These are phyloP conservation scores for Chrysomallon squamiferum DNA, from an alignment of 1,140 invertebrate genomes.

Conservation along the genomic window DNA sequence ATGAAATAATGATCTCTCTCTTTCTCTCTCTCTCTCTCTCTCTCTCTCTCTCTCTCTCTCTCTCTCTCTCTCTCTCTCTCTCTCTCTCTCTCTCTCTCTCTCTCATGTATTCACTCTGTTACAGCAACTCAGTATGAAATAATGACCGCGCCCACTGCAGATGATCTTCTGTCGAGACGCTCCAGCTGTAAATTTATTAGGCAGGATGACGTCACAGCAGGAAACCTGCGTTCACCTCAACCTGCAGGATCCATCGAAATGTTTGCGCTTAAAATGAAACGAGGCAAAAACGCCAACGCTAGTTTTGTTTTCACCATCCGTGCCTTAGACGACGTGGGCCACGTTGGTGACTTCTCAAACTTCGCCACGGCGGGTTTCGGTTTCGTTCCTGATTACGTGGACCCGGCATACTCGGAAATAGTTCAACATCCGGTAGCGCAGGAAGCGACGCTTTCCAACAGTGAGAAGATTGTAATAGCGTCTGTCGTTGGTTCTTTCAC, in stretches of 20 bases:
- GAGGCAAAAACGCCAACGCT: slow-evolving; percentile 56
- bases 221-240: slow-evolving; percentile 21
- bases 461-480: slow-evolving; percentile 17
- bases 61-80: too few species aligned
- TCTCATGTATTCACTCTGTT: slow-evolving; percentile 33
- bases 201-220: slow-evolving; percentile 11
- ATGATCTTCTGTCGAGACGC: slow-evolving; percentile 64
- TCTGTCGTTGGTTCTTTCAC: slow-evolving; percentile 8
- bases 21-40: too few species aligned
- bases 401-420: slow-evolving; percentile 17
- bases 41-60: too few species aligned
- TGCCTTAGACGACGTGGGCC: slow-evolving; percentile 62
- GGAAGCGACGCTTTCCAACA: neutral
- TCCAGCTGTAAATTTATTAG: slow-evolving; percentile 35
- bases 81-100: too few species aligned
- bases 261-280: slow-evolving; percentile 55
- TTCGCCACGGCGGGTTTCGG: slow-evolving; percentile 56
- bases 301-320: slow-evolving; percentile 64
- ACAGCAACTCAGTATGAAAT: slow-evolving; percentile 66
- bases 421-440: too few species aligned
- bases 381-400: slow-evolving; percentile 14
- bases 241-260: slow-evolving; percentile 24
- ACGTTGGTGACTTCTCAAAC: slow-evolving; percentile 68
- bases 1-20: too few species aligned
- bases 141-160: slow-evolving; percentile 44